Evolutionary conservation across 2,888 invertebrate genomes (phyloP).

Genomic region (Zygogramma bicolorata): DNA sequence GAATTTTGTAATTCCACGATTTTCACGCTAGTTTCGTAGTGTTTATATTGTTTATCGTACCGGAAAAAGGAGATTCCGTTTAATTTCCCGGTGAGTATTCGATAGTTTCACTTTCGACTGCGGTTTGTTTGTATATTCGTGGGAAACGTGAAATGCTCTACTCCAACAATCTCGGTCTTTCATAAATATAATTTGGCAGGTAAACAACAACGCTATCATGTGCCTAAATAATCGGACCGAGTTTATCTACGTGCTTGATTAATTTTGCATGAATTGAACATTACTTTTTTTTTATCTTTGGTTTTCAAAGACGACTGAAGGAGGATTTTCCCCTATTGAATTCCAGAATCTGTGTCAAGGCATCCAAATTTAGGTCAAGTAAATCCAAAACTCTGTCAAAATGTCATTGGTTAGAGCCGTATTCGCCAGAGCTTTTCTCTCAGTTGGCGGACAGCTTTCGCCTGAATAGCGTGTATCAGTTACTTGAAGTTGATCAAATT

Average conservation of each 20-base stretch:
- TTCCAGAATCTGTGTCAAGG: conserved; percentile 39
- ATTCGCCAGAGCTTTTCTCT: conserved; percentile 10
- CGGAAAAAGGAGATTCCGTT: conserved; percentile 40
- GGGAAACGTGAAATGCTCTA: background rate
- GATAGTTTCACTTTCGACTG: background rate
- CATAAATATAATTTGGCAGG: conserved; percentile 1
- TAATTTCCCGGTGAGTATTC: conserved; percentile 53
- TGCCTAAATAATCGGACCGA: background rate
- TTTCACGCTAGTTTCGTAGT: conserved; percentile 44
- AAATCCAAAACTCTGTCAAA: conserved; percentile 37
- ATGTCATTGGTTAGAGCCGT: conserved; percentile 25
- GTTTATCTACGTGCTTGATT: background rate
- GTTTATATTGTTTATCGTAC: conserved; percentile 50
- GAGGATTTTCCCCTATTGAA: conserved; percentile 31
- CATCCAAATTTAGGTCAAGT: conserved; percentile 37
- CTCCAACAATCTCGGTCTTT: background rate
- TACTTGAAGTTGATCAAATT: background rate
- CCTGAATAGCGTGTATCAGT: background rate
- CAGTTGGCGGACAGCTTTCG: conserved; percentile 9
- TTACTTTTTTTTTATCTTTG: too few species aligned
- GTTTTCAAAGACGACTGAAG: background rate
- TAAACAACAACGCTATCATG: background rate
- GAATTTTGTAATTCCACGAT: conserved; percentile 52
- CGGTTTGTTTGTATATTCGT: background rate
- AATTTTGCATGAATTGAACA: background rate